Evolutionary conservation across 2,113 vertebrate species (phyloP), one percentile per base, ranked within the genome.

Genomic region (Arothron firmamentum): DNA sequence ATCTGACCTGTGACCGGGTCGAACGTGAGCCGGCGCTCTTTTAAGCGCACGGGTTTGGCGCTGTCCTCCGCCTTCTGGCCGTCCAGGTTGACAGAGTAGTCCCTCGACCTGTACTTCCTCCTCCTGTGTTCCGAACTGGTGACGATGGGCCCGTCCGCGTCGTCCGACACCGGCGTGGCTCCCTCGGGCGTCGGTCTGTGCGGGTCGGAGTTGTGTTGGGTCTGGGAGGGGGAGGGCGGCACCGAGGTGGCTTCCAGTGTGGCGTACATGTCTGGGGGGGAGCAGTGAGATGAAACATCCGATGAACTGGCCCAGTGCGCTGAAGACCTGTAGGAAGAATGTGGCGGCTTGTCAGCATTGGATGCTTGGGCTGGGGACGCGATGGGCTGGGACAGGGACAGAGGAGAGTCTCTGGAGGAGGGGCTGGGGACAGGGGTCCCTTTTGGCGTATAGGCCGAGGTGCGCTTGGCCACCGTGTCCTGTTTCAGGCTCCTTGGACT

Each of bases 1-100:
- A 99, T 99, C 90, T 99, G 95, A 88, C 97, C 93, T 1, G 97
- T 99, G 81, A 94, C 94, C 6, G 94, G 95, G 84, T 99, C 97
- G 87, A 98, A 99, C 9, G 94, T 99, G 77, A 99, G 90, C 61
- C 94, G 93, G 49, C 97, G 94, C 74, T 98, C 96, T 97, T 98
- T 99, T 95, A 99, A 96, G 38, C 96, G 88, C 46, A 97, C 96
- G 0, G 95, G 95, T 84, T 98, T 99, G 47, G 93, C 92, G 3
- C 92, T 91, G 38, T 94, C 93, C 81, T 98, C 96, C 16, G 90
- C 68, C 79, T 86, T 84, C 70, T 95, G 94, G 62, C 96, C 94
- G 1, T 95, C 94, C 82, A 96, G 84, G 86, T 94, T 97, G 73
- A 96, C 94, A 0, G 90, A 82, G 58, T 94, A 97, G 92, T 97